phyloP scores from a whole-genome alignment of 1,140 invertebrate genomes.

The Bactericera cockerelli region DNA sequence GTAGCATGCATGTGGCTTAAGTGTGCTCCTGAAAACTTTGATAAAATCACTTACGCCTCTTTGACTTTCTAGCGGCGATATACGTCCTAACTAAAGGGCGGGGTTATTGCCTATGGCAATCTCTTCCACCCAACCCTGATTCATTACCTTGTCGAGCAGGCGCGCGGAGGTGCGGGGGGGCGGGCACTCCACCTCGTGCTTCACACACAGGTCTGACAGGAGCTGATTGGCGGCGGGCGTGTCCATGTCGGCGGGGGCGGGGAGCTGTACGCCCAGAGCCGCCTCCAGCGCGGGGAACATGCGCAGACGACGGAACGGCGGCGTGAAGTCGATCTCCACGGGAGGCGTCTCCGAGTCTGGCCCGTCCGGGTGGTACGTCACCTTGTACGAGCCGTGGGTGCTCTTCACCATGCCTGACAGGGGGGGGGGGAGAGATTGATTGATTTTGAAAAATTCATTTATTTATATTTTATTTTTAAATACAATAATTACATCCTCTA shows the following conservation, averaged over 20 bases:
- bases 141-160: slow-evolving; percentile 91
- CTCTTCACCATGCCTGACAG: slow-evolving; percentile 48
- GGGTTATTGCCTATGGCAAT: too few species aligned
- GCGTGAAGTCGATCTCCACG: slow-evolving; percentile 89
- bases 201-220: slow-evolving; percentile 66
- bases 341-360: slow-evolving; percentile 51
- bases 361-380: slow-evolving; percentile 89
- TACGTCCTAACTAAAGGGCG: too few species aligned
- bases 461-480: too few species aligned
- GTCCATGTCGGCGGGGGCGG: slow-evolving; percentile 47
- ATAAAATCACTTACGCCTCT: too few species aligned
- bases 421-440: slow-evolving; percentile 15
- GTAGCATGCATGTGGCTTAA: too few species aligned
- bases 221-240: slow-evolving; percentile 51
- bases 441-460: too few species aligned
- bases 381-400: slow-evolving; percentile 48
- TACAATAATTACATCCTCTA: too few species aligned
- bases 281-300: slow-evolving; percentile 88
- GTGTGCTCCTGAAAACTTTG: too few species aligned
- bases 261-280: slow-evolving; percentile 66
- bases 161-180: slow-evolving; percentile 80
- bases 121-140: too few species aligned
- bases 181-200: slow-evolving; percentile 82
- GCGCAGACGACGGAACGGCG: slow-evolving; percentile 80
- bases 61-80: too few species aligned